phyloP scores from a whole-genome alignment of 2,113 vertebrate species.

The Calypte anna region DNA sequence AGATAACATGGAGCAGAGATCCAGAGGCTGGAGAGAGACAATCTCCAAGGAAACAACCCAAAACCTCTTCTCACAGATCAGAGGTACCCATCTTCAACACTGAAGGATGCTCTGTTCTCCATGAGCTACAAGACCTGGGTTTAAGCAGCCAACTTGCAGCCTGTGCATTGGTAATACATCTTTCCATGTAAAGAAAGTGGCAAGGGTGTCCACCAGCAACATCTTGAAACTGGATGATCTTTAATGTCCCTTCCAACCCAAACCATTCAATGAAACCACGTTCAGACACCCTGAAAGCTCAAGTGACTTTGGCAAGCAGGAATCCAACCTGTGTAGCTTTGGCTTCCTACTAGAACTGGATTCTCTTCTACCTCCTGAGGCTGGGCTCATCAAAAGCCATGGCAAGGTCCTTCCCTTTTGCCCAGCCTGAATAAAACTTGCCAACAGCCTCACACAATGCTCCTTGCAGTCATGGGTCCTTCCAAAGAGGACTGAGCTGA shows the following conservation, averaged over 20 bases:
- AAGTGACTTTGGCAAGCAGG: neutral
- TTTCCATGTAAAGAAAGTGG: neutral
- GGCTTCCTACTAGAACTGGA: neutral
- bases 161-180: neutral
- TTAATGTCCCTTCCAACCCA: too few species aligned
- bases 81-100: neutral
- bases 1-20: neutral
- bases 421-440: neutral
- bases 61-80: neutral
- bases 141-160: neutral
- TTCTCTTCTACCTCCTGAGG: neutral
- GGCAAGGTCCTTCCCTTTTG: neutral
- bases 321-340: neutral
- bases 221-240: too few species aligned
- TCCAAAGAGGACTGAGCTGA: neutral
- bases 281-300: neutral
- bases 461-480: neutral
- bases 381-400: neutral
- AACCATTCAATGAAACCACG: neutral
- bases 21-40: neutral
- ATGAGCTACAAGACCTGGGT: neutral
- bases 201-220: neutral
- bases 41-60: neutral
- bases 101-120: neutral
- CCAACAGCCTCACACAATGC: conserved; percentile 23